These are phyloP conservation scores for Hirtodrosophila confusa DNA, from an alignment of 2,888 invertebrate species.

Conservation along the genomic window DNA sequence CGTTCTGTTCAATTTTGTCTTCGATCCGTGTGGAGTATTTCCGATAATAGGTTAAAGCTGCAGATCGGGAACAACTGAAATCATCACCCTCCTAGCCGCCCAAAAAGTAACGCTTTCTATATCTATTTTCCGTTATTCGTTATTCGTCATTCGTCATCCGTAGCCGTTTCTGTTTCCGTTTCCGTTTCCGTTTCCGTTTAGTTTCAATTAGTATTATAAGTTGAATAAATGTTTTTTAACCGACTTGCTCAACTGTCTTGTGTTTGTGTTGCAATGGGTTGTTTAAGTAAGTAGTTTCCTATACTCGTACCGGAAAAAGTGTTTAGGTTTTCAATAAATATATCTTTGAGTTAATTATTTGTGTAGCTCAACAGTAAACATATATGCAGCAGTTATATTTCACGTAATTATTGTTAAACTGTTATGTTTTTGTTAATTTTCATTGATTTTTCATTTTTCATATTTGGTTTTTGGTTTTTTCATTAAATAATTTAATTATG, in stretches of 20 bases:
- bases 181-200: slow-evolving; percentile 3
- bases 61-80: slow-evolving; percentile 37
- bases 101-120: slow-evolving; percentile 19
- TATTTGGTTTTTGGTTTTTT: slow-evolving; percentile 36
- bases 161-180: slow-evolving; percentile 2
- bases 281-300: slow-evolving; percentile 17
- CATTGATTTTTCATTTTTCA: slow-evolving; percentile 12
- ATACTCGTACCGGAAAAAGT: slow-evolving; percentile 36
- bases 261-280: slow-evolving; percentile 1
- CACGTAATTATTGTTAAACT: slow-evolving; percentile 52
- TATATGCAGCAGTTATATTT: slow-evolving; percentile 71
- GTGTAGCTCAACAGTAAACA: slow-evolving; percentile 73
- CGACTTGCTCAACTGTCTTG: slow-evolving; percentile 40
- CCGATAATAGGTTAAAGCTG: slow-evolving; percentile 11
- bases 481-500: slow-evolving; percentile 66
- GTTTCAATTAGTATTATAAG: slow-evolving; percentile 40
- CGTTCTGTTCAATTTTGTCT: neutral
- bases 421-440: slow-evolving; percentile 36
- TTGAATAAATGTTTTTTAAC: slow-evolving; percentile 28
- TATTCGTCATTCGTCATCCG: neutral
- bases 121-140: slow-evolving; percentile 9
- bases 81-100: slow-evolving; percentile 27
- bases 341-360: slow-evolving; percentile 61
- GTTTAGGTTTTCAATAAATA: slow-evolving; percentile 61
- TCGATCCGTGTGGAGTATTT: slow-evolving; percentile 3